phyloP scores from a whole-genome alignment of 2,113 vertebrate genomes.

The Clarias gariepinus region DNA sequence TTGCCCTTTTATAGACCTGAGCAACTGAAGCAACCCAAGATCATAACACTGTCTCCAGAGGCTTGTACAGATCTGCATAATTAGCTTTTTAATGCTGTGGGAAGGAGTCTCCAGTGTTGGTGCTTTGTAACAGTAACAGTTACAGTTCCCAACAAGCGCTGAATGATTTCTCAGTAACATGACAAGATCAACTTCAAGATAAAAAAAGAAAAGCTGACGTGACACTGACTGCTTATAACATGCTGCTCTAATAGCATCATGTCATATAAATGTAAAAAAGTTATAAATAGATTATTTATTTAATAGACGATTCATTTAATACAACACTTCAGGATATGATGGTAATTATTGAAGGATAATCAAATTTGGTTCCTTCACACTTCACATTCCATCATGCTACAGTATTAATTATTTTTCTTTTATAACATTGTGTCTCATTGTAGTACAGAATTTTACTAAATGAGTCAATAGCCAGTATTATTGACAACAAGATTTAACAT shows the following conservation, averaged over 20 bases:
- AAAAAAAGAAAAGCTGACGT: background rate
- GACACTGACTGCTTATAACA: background rate
- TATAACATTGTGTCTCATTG: background rate
- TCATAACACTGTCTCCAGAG: too few relatives aligned
- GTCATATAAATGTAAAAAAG: background rate
- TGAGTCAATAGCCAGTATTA: background rate
- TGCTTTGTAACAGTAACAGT: too few relatives aligned
- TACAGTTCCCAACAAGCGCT: background rate
- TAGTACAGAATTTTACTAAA: background rate
- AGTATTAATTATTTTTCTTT: background rate
- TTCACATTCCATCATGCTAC: background rate
- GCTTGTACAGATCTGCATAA: too few relatives aligned
- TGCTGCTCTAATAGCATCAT: background rate
- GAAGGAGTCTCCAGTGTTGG: too few relatives aligned
- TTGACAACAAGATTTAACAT: background rate
- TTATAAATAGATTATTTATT: background rate
- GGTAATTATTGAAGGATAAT: background rate
- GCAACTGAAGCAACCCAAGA: too few relatives aligned
- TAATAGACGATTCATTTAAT: too few relatives aligned
- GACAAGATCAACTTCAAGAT: background rate
- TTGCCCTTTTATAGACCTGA: too few relatives aligned
- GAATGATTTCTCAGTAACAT: background rate
- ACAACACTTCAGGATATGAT: background rate
- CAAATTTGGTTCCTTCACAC: background rate
- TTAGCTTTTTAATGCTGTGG: too few relatives aligned